Conservation (phyloP, 2,888 invertebrate genomes). For the Agrilus mali region DNA sequence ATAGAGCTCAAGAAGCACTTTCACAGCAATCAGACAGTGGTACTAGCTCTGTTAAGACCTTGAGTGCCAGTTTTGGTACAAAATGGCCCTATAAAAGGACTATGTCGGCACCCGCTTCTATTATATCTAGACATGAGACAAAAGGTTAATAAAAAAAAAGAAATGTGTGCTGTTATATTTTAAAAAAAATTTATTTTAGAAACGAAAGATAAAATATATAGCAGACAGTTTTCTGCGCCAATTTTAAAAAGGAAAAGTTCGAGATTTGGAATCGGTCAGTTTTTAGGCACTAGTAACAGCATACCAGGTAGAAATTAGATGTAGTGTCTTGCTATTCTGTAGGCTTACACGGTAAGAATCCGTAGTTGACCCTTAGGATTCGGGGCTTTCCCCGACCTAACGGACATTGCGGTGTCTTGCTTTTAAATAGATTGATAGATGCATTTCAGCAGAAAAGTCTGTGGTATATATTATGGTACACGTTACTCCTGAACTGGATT, state of each 20-base stretch:
- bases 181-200: conserved; percentile 18
- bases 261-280: conserved; percentile 81
- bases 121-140: conserved; percentile 61
- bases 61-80: conserved; percentile 78
- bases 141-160: conserved; percentile 36
- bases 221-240: conserved; percentile 90
- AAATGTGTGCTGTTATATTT: conserved; percentile 29
- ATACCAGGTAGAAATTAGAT: conserved; percentile 44
- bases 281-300: conserved; percentile 53
- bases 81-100: conserved; percentile 94
- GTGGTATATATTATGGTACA: too few species aligned
- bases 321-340: conserved; percentile 36
- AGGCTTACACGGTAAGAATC: conserved; percentile 12
- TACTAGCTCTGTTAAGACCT: conserved; percentile 50
- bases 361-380: too few species aligned
- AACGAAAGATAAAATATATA: conserved; percentile 73
- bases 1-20: conserved; percentile 79
- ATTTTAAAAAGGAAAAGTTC: conserved; percentile 86
- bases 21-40: conserved; percentile 53
- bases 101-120: conserved; percentile 83
- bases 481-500: too few species aligned
- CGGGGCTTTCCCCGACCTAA: too few species aligned
- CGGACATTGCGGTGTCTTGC: too few species aligned
- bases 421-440: too few species aligned
- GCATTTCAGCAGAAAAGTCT: too few species aligned